phyloP scores from a whole-genome alignment of 1,140 invertebrate genomes.

The Drosophila melanogaster region Release_6_plus_ISO1_MT NC_004354.4:5762501-5763000 shows the following conservation, averaged over 20 bases:
- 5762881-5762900: background rate
- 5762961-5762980: conserved; percentile 1
- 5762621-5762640: conserved; percentile 88
- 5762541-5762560: conserved; percentile 91
- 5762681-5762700: background rate
- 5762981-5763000: background rate
- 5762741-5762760: background rate
- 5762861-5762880: background rate
- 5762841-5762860: background rate
- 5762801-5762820: too few species aligned
- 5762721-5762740: background rate
- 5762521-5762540: conserved; percentile 90
- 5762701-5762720: background rate
- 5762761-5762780: too few species aligned
- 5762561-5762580: conserved; percentile 99
- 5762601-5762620: conserved; percentile 96
- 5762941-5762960: background rate
- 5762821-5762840: background rate
- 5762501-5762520: conserved; percentile 96
- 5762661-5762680: conserved; percentile 19
- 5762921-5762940: background rate
- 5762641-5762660: conserved; percentile 76
- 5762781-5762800: too few species aligned
- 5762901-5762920: background rate
- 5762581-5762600: conserved; percentile 96